Conservation (phyloP, 2,113 vertebrate genomes). For the Antechinus flavipes region DNA sequence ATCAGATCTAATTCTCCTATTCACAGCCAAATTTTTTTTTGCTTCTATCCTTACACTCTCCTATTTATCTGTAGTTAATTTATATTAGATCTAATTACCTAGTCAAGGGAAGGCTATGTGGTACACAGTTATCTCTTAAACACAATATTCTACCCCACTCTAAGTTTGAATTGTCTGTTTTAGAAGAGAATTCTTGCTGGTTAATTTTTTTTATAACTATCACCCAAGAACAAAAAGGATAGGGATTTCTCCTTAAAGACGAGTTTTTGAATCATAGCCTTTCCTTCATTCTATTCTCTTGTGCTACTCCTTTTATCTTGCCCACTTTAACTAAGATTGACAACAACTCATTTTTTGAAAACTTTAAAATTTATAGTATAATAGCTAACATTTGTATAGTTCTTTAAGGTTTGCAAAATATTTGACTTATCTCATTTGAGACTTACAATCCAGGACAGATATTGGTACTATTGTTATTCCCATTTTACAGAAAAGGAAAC, state of each 20-base stretch:
- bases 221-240: background rate
- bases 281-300: background rate
- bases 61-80: background rate
- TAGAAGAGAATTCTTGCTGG: background rate
- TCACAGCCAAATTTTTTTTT: background rate
- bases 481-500: slow-evolving; percentile 30
- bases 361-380: background rate
- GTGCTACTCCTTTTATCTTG: background rate
- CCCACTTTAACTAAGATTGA: background rate
- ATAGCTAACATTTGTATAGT: background rate
- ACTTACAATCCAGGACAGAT: background rate
- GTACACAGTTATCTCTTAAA: background rate
- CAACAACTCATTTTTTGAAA: background rate
- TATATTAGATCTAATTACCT: background rate
- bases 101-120: background rate
- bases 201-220: background rate
- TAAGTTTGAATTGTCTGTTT: background rate
- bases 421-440: slow-evolving; percentile 17
- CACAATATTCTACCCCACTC: background rate
- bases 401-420: background rate
- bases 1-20: background rate
- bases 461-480: background rate
- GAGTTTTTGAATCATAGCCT: background rate
- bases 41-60: background rate
- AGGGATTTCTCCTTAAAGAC: background rate